A percentile compares a stretch with the other conserved stretches of the same genome.
phyloP scores from a whole-genome alignment of 2,888 invertebrate species.

The Rhamnusium bicolor region DNA sequence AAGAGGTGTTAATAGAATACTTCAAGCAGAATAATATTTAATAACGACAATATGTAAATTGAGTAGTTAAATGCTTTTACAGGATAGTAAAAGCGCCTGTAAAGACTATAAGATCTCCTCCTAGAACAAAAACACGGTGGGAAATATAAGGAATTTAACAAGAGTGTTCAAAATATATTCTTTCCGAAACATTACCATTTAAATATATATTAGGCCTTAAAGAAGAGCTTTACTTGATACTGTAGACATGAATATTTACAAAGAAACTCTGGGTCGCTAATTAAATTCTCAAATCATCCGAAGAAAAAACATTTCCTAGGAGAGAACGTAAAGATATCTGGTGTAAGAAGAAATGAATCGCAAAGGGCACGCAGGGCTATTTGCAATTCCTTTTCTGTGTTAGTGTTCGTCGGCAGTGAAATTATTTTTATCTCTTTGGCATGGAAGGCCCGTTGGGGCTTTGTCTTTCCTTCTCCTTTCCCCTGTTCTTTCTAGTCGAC shows the following conservation, averaged over 20 bases:
- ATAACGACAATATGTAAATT: slow-evolving; percentile 42
- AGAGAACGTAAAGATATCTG: slow-evolving; percentile 9
- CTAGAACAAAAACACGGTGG: slow-evolving; percentile 3
- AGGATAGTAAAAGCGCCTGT: slow-evolving; percentile 14
- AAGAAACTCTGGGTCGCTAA: slow-evolving; percentile 5
- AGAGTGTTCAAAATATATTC: neutral
- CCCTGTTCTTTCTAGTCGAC: slow-evolving; percentile 23
- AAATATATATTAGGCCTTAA: slow-evolving; percentile 8
- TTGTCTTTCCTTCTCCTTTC: slow-evolving; percentile 24
- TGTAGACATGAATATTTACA: slow-evolving; percentile 15
- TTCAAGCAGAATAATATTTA: slow-evolving; percentile 31
- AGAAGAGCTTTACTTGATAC: neutral
- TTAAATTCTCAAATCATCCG: slow-evolving; percentile 27
- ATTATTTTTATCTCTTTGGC: slow-evolving; percentile 48
- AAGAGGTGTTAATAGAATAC: slow-evolving; percentile 36
- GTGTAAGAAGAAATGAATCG: slow-evolving; percentile 17
- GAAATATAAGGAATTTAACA: neutral
- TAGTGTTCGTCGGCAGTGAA: slow-evolving; percentile 41
- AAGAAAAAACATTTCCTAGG: slow-evolving; percentile 23
- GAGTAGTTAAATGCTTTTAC: slow-evolving; percentile 39
- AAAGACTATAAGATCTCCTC: neutral
- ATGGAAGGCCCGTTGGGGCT: slow-evolving; percentile 28
- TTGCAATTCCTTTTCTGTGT: slow-evolving; percentile 41
- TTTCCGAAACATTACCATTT: slow-evolving; percentile 1
- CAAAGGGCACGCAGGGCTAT: slow-evolving; percentile 33